Evolutionary conservation across 2,888 invertebrate genomes (phyloP).

Genomic region (Lasioglossum zephyrum): DNA sequence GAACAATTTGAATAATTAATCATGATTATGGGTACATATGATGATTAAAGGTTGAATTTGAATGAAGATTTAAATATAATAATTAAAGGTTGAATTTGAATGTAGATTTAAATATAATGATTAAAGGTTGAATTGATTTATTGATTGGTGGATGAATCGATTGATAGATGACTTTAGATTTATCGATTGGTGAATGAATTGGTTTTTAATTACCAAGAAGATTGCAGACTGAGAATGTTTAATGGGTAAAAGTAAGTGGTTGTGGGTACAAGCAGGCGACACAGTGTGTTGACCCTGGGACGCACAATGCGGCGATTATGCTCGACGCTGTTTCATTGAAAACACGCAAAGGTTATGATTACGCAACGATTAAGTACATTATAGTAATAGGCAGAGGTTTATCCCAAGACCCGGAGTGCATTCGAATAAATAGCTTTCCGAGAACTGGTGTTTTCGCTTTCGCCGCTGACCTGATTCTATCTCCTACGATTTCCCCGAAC

Average conservation of each 20-base stretch:
- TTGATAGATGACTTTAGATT: neutral
- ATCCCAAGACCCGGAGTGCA: neutral
- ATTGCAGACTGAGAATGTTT: neutral
- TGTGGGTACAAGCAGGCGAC: neutral
- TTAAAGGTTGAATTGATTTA: no score
- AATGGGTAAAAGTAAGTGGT: neutral
- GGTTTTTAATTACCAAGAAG: neutral
- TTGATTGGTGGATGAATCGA: neutral
- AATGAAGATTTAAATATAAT: no score
- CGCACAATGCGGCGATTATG: neutral
- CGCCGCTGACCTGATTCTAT: constrained; percentile 10
- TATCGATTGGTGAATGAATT: neutral
- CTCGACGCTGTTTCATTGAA: neutral
- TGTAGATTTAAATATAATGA: no score
- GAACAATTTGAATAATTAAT: no score
- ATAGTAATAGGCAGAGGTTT: neutral
- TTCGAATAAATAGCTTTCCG: constrained; percentile 17
- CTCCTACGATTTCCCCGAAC: constrained; percentile 16
- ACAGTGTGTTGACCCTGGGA: neutral
- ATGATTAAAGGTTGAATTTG: no score
- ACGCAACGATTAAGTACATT: neutral
- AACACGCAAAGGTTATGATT: neutral
- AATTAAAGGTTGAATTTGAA: no score
- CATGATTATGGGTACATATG: no score
- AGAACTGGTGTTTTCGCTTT: constrained; percentile 18